Evolutionary conservation across 1,140 invertebrate genomes (phyloP).

Genomic region (Pseudobourletiella spinata): DNA sequence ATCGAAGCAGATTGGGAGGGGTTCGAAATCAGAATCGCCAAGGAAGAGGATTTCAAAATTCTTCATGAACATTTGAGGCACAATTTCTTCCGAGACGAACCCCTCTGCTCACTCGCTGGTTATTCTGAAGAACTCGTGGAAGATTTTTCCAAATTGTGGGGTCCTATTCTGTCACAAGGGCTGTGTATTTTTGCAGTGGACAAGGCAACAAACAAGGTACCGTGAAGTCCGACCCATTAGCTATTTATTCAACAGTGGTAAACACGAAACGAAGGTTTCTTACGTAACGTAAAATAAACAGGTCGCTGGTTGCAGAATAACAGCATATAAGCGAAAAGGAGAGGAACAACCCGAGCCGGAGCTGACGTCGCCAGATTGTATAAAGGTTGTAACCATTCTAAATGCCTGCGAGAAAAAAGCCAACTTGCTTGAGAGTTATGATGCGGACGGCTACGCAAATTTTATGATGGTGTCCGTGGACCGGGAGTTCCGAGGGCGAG

Average conservation of each 20-base stretch:
- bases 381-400: no score
- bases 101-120: slow-evolving; percentile 17
- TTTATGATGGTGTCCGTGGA: slow-evolving; percentile 26
- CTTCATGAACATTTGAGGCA: slow-evolving; percentile 4
- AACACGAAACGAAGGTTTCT: background rate
- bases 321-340: slow-evolving; percentile 2
- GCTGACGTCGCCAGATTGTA: no score
- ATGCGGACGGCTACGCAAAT: slow-evolving; percentile 22
- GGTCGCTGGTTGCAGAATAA: slow-evolving; percentile 24
- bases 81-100: slow-evolving; percentile 23
- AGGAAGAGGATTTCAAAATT: slow-evolving; percentile 7
- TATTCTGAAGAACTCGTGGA: slow-evolving; percentile 20
- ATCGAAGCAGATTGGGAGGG: slow-evolving; percentile 19
- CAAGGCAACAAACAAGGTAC: slow-evolving; percentile 21
- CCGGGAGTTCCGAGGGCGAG: slow-evolving; percentile 21
- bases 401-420: slow-evolving; percentile 11
- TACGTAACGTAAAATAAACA: slow-evolving; percentile 3
- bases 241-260: background rate
- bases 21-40: slow-evolving; percentile 15
- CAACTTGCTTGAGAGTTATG: slow-evolving; percentile 16
- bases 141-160: slow-evolving; percentile 22
- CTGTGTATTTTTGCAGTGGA: slow-evolving; percentile 21
- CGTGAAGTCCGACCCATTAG: background rate
- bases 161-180: slow-evolving; percentile 11
- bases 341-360: no score